A percentile compares a stretch with the other conserved stretches of the same genome.
Evolutionary conservation across 2,113 vertebrate species (phyloP).

Genomic region (Oreochromis tanganicae): DNA sequence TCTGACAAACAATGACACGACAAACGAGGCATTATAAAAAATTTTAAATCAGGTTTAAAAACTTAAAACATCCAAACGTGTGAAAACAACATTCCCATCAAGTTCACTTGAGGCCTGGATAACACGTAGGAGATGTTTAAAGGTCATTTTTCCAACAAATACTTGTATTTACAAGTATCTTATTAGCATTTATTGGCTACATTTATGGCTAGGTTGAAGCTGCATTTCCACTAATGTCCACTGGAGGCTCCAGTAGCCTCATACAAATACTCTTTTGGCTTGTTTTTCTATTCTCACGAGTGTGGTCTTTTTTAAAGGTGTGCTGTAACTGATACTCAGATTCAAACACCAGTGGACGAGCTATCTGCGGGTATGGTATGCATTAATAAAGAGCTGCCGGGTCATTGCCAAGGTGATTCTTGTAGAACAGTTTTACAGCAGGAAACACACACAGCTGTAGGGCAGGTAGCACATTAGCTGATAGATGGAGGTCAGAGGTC

Average conservation of each 20-base stretch:
- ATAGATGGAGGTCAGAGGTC: slow-evolving; percentile 38
- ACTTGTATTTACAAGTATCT: neutral
- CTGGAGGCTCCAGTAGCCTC: neutral
- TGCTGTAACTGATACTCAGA: neutral
- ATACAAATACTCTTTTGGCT: fast-evolving
- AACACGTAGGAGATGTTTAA: neutral
- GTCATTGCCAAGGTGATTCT: neutral
- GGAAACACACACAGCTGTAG: neutral
- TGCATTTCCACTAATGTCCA: neutral
- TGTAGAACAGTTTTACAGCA: neutral
- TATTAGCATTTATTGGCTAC: neutral
- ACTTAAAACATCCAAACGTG: neutral
- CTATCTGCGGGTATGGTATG: neutral
- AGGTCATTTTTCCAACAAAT: neutral
- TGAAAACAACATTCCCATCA: neutral
- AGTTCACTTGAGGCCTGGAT: neutral
- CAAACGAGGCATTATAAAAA: neutral
- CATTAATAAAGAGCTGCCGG: neutral
- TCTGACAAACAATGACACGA: neutral
- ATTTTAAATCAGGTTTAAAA: neutral
- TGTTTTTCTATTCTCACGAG: fast-evolving
- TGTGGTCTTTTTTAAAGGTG: neutral
- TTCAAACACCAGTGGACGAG: neutral
- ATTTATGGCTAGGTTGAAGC: neutral
- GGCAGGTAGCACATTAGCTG: slow-evolving; percentile 27